phyloP scores from a whole-genome alignment of 2,797 vertebrate genomes.

The Karalla daura region DNA sequence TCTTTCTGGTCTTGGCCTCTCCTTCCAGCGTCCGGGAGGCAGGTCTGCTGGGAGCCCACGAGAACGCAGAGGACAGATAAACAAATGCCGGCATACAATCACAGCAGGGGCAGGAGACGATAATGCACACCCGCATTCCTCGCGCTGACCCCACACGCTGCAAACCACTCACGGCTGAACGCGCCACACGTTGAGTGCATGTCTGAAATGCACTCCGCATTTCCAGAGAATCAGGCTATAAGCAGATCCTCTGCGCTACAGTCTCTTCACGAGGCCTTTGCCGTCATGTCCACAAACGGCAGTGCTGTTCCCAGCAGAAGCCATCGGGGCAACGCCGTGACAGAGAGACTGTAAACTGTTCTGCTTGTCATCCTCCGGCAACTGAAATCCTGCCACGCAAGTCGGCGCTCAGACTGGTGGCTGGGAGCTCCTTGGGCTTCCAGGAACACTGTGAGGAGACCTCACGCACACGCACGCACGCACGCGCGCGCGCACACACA shows the following conservation, averaged over 20 bases:
- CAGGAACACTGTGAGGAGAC: conserved; percentile 74
- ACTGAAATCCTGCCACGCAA: conserved; percentile 75
- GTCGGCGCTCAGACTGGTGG: conserved; percentile 66
- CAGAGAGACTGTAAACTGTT: conserved; percentile 76
- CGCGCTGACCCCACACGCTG: not conserved
- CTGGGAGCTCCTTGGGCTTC: conserved; percentile 71
- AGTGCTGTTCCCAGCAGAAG: conserved; percentile 52
- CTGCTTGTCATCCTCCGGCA: conserved; percentile 78
- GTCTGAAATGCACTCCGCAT: conserved; percentile 1
- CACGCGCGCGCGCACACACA: conserved; percentile 32
- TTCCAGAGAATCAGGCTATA: conserved; percentile 30
- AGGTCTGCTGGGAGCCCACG: too few species aligned
- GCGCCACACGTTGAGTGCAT: conserved; percentile 1
- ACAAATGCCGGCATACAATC: not conserved
- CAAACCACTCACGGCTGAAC: not conserved
- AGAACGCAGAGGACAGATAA: too few species aligned
- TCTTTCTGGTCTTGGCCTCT: too few species aligned
- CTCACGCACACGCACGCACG: conserved; percentile 34
- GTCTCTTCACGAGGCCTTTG: conserved; percentile 24
- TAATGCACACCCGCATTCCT: not conserved
- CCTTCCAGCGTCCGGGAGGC: too few species aligned
- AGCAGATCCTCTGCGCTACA: conserved; percentile 20
- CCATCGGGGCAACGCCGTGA: conserved; percentile 67
- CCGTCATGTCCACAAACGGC: conserved; percentile 50
- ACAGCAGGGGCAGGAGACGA: not conserved